Conservation (phyloP, 1,140 invertebrate genomes). For the Sipha flava region DNA sequence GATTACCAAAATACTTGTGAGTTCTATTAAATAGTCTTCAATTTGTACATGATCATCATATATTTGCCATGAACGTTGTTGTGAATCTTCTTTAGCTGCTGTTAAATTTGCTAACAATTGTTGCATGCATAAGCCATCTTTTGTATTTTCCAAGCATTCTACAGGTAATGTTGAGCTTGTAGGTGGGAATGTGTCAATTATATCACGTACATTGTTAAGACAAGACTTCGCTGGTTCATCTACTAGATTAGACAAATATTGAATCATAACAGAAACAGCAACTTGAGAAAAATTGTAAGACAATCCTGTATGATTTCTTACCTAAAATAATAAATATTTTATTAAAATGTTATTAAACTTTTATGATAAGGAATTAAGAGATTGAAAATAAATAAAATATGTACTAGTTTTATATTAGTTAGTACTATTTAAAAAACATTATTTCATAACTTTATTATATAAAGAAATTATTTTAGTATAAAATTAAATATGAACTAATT, state of each 20-base stretch:
- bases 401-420: too few relatives aligned
- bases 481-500: too few relatives aligned
- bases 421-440: too few relatives aligned
- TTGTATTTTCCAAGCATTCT: constrained; percentile 55
- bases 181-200: constrained; percentile 22
- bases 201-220: constrained; percentile 33
- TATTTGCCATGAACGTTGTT: constrained; percentile 85
- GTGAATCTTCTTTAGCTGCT: constrained; percentile 82
- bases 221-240: background rate
- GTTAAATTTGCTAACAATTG: constrained; percentile 72
- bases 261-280: constrained; percentile 68
- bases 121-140: constrained; percentile 69
- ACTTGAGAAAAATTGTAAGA: constrained; percentile 79
- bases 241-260: constrained; percentile 40
- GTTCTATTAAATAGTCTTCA: constrained; percentile 68
- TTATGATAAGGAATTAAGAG: too few relatives aligned
- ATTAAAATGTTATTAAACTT: background rate
- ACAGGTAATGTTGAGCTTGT: constrained; percentile 44
- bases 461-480: too few relatives aligned
- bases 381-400: too few relatives aligned
- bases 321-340: constrained; percentile 41
- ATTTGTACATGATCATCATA: constrained; percentile 86
- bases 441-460: too few relatives aligned
- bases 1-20: constrained; percentile 77
- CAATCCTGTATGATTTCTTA: constrained; percentile 72